Evolutionary conservation across 2,888 invertebrate species (phyloP).

Genomic region (Caradrina kadenii): DNA sequence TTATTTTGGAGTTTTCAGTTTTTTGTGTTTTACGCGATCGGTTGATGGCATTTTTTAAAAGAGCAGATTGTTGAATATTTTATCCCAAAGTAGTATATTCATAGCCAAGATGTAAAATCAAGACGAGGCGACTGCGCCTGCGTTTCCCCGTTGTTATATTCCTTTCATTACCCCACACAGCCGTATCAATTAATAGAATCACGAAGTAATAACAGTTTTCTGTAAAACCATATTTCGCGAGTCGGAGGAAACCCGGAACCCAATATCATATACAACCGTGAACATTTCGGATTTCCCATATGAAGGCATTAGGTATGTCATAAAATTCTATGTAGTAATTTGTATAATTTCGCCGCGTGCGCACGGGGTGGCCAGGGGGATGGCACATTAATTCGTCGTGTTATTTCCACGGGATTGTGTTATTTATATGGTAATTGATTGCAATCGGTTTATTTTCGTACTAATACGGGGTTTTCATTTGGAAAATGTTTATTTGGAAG

Average conservation of each 20-base stretch:
- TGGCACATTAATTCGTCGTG: conserved; percentile 49
- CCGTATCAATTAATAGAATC: conserved; percentile 44
- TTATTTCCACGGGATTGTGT: conserved; percentile 56
- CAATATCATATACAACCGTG: conserved; percentile 34
- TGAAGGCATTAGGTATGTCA: conserved; percentile 71
- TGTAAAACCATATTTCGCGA: conserved; percentile 29
- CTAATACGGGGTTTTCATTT: conserved; percentile 33
- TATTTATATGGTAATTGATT: conserved; percentile 63
- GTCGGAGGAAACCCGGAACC: conserved; percentile 3
- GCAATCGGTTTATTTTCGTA: conserved; percentile 55
- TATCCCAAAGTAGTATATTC: too few relatives aligned
- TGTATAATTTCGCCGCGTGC: conserved; percentile 73
- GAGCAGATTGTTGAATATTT: too few relatives aligned
- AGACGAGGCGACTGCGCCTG: neutral
- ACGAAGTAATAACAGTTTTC: conserved; percentile 23
- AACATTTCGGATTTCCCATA: conserved; percentile 69
- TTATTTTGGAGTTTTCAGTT: neutral
- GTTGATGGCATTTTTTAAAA: too few relatives aligned
- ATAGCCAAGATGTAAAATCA: too few relatives aligned
- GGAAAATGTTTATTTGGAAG: conserved; percentile 41
- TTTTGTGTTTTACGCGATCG: too few relatives aligned
- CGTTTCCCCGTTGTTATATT: neutral
- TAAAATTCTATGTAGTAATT: conserved; percentile 79
- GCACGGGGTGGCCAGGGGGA: conserved; percentile 38
- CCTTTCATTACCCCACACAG: neutral